A percentile compares a stretch with the other conserved stretches of the same genome.
Conservation (phyloP, 2,113 vertebrate species). For the Strix uralensis region DNA sequence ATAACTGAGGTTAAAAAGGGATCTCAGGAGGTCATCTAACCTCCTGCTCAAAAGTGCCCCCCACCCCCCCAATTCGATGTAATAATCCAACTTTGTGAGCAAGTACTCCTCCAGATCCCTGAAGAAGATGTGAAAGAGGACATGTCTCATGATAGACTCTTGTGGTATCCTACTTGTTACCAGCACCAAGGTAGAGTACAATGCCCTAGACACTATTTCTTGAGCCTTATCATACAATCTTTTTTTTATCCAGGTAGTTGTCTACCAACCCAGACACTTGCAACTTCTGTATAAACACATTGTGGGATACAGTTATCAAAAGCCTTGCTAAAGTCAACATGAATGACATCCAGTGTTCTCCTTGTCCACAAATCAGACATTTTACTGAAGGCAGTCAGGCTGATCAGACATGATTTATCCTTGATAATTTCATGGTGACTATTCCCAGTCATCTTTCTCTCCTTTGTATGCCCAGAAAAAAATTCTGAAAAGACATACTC, state of each 20-base stretch:
- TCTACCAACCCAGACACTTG: not conserved
- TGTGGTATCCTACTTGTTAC: not conserved
- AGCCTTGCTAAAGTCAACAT: not conserved
- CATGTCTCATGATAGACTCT: rapidly evolving
- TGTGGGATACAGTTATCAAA: not conserved
- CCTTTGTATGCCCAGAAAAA: not conserved
- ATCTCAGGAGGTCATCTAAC: not conserved
- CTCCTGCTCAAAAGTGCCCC: not conserved
- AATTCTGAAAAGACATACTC: not conserved
- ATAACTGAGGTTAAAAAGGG: not conserved
- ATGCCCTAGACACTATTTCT: not conserved
- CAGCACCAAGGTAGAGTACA: not conserved
- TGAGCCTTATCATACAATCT: not conserved
- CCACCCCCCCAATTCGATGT: not conserved
- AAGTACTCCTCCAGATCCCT: not conserved
- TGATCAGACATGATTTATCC: not conserved
- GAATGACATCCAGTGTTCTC: not conserved
- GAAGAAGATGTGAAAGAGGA: not conserved
- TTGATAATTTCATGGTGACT: not conserved
- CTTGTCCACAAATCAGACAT: not conserved
- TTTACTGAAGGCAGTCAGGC: not conserved
- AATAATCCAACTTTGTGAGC: not conserved
- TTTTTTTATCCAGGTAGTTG: not conserved
- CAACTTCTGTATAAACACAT: not conserved
- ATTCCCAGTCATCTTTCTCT: not conserved